phyloP scores from a whole-genome alignment of 1,140 invertebrate species.

The Maniola jurtina region DNA sequence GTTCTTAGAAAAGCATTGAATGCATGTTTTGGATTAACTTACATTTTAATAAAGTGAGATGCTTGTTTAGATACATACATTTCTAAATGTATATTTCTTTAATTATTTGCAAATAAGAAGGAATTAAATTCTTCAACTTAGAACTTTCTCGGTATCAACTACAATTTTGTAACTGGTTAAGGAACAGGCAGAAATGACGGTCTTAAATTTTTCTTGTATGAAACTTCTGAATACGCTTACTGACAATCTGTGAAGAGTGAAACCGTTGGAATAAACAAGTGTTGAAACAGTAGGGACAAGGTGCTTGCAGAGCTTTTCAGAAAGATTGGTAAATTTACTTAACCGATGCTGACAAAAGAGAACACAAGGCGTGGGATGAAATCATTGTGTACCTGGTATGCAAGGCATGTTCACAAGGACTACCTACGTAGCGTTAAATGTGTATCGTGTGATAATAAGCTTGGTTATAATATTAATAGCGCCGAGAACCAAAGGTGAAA shows the following conservation, averaged over 20 bases:
- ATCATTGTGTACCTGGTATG: constrained; percentile 5
- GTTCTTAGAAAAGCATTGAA: background rate
- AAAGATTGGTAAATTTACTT: constrained; percentile 11
- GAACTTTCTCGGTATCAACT: no score
- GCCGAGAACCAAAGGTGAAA: background rate
- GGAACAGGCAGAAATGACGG: background rate
- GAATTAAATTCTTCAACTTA: no score
- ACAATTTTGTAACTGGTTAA: no score
- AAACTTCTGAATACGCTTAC: background rate
- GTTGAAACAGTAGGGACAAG: background rate
- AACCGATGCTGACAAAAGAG: constrained; percentile 5
- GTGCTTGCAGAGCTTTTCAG: constrained; percentile 5
- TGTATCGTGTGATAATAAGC: background rate
- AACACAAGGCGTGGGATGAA: constrained; percentile 5
- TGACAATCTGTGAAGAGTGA: background rate
- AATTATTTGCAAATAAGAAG: no score
- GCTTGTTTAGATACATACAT: no score
- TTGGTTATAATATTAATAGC: background rate
- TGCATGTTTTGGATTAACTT: background rate
- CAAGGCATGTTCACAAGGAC: background rate
- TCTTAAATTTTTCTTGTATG: background rate
- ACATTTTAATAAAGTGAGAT: background rate
- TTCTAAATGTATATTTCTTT: no score
- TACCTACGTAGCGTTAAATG: background rate
- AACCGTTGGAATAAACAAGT: background rate